Evolutionary conservation across 2,113 vertebrate genomes (phyloP).

Genomic region (Ariopsis seemanni): DNA sequence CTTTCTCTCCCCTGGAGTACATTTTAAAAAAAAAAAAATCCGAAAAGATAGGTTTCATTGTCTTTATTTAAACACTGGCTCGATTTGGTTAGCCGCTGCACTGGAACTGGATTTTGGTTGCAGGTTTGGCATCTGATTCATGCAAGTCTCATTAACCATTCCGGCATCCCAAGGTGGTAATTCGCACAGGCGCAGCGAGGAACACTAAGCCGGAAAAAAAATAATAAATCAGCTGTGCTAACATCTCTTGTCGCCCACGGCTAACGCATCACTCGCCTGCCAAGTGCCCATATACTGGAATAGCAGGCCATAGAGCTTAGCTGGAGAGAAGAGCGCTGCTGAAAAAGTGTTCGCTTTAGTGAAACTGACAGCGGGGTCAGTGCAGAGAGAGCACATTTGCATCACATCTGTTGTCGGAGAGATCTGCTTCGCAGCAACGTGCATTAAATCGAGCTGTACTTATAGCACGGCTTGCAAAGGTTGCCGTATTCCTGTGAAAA

Average conservation of each 20-base stretch:
- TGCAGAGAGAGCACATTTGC: slow-evolving; percentile 52
- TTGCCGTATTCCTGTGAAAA: slow-evolving; percentile 22
- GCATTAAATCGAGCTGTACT: slow-evolving; percentile 41
- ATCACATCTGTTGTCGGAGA: slow-evolving; percentile 50
- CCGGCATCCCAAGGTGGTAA: slow-evolving; percentile 62
- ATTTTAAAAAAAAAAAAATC: slow-evolving; percentile 26
- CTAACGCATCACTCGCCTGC: slow-evolving; percentile 40
- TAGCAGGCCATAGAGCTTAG: slow-evolving; percentile 52
- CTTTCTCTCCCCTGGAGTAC: slow-evolving; percentile 53
- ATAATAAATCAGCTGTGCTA: slow-evolving; percentile 59
- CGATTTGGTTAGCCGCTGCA: slow-evolving; percentile 37
- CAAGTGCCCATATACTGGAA: slow-evolving; percentile 53
- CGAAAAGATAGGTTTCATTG: slow-evolving; percentile 23
- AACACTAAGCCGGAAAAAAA: slow-evolving; percentile 56
- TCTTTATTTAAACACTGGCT: slow-evolving; percentile 33
- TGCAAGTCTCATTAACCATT: slow-evolving; percentile 53
- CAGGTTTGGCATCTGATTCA: slow-evolving; percentile 53
- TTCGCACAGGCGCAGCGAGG: slow-evolving; percentile 55
- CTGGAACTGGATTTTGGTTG: slow-evolving; percentile 25
- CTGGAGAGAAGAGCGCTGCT: slow-evolving; percentile 40
- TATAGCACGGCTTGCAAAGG: slow-evolving; percentile 15
- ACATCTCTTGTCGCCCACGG: slow-evolving; percentile 53
- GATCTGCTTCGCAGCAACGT: slow-evolving; percentile 23
- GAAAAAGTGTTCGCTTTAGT: slow-evolving; percentile 49
- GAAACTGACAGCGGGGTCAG: slow-evolving; percentile 51